phyloP scores from a whole-genome alignment of 2,888 invertebrate genomes.

The Aspidiotus rigidus region DNA sequence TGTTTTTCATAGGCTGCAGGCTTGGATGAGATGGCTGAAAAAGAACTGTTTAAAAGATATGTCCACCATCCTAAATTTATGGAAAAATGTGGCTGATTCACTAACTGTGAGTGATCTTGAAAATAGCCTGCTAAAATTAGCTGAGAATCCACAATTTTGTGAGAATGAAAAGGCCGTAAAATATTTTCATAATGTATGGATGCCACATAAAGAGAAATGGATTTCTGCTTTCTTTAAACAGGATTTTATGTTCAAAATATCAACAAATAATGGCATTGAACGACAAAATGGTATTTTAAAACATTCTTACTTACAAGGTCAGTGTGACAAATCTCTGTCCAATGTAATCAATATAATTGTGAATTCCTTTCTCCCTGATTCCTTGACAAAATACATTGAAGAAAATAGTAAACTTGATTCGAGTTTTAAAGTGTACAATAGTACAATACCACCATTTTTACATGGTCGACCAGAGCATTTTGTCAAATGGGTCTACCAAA shows the following conservation, averaged over 20 bases:
- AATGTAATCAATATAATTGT: background rate
- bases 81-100: background rate
- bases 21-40: background rate
- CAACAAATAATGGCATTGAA: constrained; percentile 4
- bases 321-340: background rate
- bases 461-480: background rate
- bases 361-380: background rate
- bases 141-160: background rate
- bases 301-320: background rate
- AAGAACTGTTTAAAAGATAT: too few relatives aligned
- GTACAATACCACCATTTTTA: background rate
- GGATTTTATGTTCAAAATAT: background rate
- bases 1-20: background rate
- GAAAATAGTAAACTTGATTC: background rate
- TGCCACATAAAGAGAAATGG: background rate
- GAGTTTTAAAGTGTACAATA: background rate
- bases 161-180: background rate
- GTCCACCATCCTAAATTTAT: background rate
- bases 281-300: background rate
- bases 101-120: background rate
- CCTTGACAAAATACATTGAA: background rate
- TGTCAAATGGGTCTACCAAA: background rate
- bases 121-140: background rate
- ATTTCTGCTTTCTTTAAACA: background rate
- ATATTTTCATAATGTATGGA: background rate